phyloP scores from a whole-genome alignment of 2,888 invertebrate species.

The Ceriagrion tenellum region DNA sequence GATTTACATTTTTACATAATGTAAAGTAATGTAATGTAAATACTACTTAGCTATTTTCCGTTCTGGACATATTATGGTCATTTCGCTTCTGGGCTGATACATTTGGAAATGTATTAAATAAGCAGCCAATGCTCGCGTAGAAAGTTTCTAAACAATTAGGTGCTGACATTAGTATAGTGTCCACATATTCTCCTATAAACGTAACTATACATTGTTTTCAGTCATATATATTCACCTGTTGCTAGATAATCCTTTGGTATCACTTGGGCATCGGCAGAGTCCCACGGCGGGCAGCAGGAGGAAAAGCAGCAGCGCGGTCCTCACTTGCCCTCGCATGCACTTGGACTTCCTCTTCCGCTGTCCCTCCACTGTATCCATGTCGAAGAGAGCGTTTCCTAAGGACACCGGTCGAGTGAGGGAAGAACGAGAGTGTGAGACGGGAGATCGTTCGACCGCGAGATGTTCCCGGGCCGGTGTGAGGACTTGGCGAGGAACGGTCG shows the following conservation, averaged over 20 bases:
- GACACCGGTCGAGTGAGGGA: background rate
- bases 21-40: too few relatives aligned
- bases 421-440: background rate
- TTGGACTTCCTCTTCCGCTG: background rate
- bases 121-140: too few relatives aligned
- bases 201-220: too few relatives aligned
- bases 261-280: background rate
- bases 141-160: too few relatives aligned
- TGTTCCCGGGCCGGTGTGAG: background rate
- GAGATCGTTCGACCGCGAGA: background rate
- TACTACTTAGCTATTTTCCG: too few relatives aligned
- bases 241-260: constrained; percentile 34
- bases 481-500: constrained; percentile 40
- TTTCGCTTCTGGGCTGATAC: too few relatives aligned
- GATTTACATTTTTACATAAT: too few relatives aligned
- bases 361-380: constrained; percentile 23
- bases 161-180: too few relatives aligned
- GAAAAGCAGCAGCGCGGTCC: background rate
- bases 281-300: constrained; percentile 19
- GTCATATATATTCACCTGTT: constrained; percentile 32
- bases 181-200: too few relatives aligned
- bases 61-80: too few relatives aligned
- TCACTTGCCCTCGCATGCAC: background rate
- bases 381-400: background rate
- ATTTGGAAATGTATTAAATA: too few relatives aligned